Percentiles rank a stretch among this genome's conserved stretches.
phyloP scores from a whole-genome alignment of 2,113 vertebrate species.

The Lepus americanus region DNA sequence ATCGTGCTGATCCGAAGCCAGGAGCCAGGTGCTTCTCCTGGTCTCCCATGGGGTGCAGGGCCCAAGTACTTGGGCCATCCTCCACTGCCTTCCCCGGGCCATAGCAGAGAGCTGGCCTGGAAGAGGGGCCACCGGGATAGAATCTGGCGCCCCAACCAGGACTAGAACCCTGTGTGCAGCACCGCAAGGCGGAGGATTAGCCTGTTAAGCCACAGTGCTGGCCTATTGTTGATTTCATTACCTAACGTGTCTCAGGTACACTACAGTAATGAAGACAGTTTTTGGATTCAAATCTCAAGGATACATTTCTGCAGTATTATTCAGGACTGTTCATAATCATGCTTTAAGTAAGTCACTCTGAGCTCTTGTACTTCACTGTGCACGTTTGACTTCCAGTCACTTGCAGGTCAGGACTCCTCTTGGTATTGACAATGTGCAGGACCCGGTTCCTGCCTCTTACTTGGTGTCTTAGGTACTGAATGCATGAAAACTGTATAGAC shows the following conservation, averaged over 20 bases:
- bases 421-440: neutral
- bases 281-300: neutral
- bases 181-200: no score
- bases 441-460: neutral
- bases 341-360: neutral
- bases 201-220: no score
- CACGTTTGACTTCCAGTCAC: neutral
- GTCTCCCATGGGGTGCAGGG: no score
- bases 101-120: no score
- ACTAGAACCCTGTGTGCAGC: no score
- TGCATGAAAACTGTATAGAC: neutral
- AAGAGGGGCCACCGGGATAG: no score
- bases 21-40: no score
- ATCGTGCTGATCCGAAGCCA: no score
- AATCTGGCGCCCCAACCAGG: no score
- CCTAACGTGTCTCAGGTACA: neutral
- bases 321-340: neutral
- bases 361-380: neutral
- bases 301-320: slow-evolving; percentile 9
- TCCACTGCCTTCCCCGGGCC: no score
- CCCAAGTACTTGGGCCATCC: no score
- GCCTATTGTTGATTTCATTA: neutral
- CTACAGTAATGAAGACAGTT: neutral
- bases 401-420: neutral
- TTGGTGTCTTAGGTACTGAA: neutral